phyloP scores from a whole-genome alignment of 2,113 vertebrate species.

The Notiomystis cincta region DNA sequence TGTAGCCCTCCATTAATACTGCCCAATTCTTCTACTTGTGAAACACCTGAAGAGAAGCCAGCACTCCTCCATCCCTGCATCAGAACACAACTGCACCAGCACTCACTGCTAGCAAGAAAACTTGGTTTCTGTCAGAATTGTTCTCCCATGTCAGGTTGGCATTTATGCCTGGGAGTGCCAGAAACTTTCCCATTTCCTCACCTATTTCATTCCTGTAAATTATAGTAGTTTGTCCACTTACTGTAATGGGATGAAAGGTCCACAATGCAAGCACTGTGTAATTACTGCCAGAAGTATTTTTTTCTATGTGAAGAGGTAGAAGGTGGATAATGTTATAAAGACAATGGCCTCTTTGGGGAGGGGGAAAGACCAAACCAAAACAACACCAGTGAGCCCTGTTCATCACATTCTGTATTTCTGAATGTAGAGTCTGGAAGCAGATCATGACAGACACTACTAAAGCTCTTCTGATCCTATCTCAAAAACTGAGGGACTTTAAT shows the following conservation, averaged over 20 bases:
- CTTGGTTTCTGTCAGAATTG: not conserved
- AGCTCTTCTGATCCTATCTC: slow-evolving; percentile 25
- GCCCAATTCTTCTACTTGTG: not conserved
- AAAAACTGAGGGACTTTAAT: slow-evolving; percentile 28
- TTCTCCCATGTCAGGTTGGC: not conserved
- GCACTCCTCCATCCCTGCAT: not conserved
- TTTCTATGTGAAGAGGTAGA: slow-evolving; percentile 21
- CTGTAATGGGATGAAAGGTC: slow-evolving; percentile 58
- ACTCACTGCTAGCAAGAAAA: not conserved
- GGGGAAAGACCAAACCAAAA: not conserved
- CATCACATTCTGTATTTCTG: not conserved
- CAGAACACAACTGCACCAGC: not conserved
- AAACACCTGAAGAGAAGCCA: not conserved
- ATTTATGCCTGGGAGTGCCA: not conserved
- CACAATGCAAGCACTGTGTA: not conserved
- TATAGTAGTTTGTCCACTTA: slow-evolving; percentile 50
- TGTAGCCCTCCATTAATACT: not conserved
- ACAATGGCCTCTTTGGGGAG: not conserved
- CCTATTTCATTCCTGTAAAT: slow-evolving; percentile 44
- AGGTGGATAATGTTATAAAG: slow-evolving; percentile 61
- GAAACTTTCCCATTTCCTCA: slow-evolving; percentile 29
- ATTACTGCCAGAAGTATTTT: slow-evolving; percentile 55
- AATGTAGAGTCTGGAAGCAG: slow-evolving; percentile 44
- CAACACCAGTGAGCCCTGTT: not conserved
- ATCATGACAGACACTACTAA: slow-evolving; percentile 34